Conservation (phyloP, 2,113 vertebrate genomes). For the Pogonocichla stellata region DNA sequence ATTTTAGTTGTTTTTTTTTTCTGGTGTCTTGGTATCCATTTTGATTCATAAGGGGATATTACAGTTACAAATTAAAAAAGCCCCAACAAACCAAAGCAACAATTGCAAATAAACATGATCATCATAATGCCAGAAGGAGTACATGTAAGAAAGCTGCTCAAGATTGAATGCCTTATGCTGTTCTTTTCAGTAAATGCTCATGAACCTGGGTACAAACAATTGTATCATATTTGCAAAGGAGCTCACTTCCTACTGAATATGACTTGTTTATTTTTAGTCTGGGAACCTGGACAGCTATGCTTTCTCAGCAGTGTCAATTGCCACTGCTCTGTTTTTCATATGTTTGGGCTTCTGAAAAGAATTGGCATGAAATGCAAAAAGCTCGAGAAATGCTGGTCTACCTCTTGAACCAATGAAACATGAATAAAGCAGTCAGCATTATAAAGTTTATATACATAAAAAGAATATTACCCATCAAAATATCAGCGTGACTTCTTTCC, state of each 20-base stretch:
- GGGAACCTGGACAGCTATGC: neutral
- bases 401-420: neutral
- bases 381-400: neutral
- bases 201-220: neutral
- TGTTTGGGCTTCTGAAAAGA: neutral
- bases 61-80: neutral
- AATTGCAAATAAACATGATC: neutral
- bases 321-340: neutral
- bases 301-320: neutral
- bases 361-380: neutral
- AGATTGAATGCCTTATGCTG: neutral
- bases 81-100: neutral
- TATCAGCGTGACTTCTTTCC: neutral
- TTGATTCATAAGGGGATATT: neutral
- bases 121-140: neutral
- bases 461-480: neutral
- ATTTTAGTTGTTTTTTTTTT: neutral
- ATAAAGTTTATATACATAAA: neutral
- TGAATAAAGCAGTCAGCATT: neutral
- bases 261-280: slow-evolving; percentile 45
- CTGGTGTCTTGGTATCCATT: neutral
- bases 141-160: neutral
- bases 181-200: neutral
- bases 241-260: neutral
- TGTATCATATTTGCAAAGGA: neutral